Evolutionary conservation across 2,888 invertebrate genomes (phyloP).

Genomic region (Diplolepis rosae): DNA sequence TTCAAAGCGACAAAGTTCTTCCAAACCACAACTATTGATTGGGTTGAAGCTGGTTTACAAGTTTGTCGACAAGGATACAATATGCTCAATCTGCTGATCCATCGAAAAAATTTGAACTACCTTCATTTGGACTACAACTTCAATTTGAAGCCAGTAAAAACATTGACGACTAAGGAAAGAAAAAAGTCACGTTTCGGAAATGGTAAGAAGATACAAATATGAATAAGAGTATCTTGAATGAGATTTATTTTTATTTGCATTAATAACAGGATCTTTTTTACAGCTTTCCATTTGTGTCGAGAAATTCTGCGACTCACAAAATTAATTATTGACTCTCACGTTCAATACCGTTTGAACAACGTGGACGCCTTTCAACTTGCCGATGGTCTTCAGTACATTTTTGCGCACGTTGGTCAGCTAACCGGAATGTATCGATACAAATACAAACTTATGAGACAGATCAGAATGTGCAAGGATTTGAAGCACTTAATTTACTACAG

Average conservation of each 20-base stretch:
- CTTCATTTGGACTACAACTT: conserved; percentile 99
- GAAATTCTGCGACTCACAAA: conserved; percentile 99
- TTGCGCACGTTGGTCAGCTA: conserved; percentile 98
- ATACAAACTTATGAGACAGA: conserved; percentile 98
- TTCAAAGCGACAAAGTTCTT: conserved; percentile 99
- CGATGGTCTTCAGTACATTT: conserved; percentile 99
- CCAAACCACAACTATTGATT: conserved; percentile 99
- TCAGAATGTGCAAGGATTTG: conserved; percentile 99
- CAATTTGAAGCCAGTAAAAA: conserved; percentile 99
- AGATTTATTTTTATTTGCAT: conserved; percentile 32
- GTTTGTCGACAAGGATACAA: conserved; percentile 99
- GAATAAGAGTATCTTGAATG: background rate
- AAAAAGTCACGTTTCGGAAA: conserved; percentile 98
- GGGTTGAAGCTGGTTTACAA: conserved; percentile 99
- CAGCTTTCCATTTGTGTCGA: conserved; percentile 98
- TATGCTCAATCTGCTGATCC: conserved; percentile 98
- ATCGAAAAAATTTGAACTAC: conserved; percentile 99
- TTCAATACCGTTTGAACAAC: conserved; percentile 98
- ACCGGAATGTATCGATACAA: conserved; percentile 99
- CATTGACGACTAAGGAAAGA: conserved; percentile 98
- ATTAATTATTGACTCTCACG: conserved; percentile 98
- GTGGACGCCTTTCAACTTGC: conserved; percentile 99
- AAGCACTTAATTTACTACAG: conserved; percentile 99
- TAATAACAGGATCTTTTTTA: conserved; percentile 31
- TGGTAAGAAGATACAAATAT: conserved; percentile 75